Evolutionary conservation across 2,797 vertebrate genomes (phyloP).

Genomic region (Nyctalus aviator): DNA sequence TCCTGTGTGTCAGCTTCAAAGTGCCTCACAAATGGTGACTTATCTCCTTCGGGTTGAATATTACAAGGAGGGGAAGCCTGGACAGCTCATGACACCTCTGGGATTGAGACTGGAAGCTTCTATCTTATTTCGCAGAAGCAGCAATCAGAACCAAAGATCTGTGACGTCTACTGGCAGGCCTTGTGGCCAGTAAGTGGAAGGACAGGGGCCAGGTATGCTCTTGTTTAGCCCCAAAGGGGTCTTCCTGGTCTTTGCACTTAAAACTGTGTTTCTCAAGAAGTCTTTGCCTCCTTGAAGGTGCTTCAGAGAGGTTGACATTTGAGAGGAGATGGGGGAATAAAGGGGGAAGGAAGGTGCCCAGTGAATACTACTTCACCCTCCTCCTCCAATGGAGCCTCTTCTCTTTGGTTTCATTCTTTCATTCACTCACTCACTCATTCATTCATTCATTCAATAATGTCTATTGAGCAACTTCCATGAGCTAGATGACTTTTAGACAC

Average conservation of each 20-base stretch:
- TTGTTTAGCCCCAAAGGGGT: background rate
- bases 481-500: background rate
- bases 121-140: slow-evolving; percentile 31
- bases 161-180: background rate
- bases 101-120: slow-evolving; percentile 16
- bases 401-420: background rate
- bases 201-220: fast-evolving
- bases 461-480: background rate
- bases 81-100: background rate
- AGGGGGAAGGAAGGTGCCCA: background rate
- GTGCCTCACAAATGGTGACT: background rate
- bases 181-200: background rate
- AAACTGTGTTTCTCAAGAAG: slow-evolving; percentile 23
- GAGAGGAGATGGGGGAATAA: background rate
- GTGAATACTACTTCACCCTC: background rate
- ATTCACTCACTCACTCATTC: background rate
- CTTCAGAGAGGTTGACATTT: background rate
- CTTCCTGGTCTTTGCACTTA: background rate
- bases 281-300: background rate
- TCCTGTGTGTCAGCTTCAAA: slow-evolving; percentile 56
- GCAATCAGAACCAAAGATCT: background rate
- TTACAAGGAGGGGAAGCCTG: slow-evolving; percentile 60
- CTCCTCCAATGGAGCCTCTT: background rate
- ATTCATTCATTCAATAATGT: background rate
- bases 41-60: background rate